phyloP scores from a whole-genome alignment of 1,140 invertebrate species.

The Tyrophagus putrescentiae region DNA sequence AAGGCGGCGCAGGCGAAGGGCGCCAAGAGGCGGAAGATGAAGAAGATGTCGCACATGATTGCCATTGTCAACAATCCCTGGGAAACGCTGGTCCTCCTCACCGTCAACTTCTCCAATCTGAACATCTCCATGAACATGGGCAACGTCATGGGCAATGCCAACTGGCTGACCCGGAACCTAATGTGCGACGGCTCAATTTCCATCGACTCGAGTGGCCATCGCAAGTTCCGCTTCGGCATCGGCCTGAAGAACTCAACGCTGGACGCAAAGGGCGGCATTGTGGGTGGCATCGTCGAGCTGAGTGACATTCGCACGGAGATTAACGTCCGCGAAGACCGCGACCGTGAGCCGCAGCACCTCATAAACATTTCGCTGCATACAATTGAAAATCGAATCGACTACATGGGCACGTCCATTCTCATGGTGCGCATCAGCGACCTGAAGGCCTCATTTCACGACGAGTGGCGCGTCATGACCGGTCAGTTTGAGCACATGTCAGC shows the following conservation, averaged over 20 bases:
- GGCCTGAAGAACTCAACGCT: constrained; percentile 74
- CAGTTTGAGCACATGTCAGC: constrained; percentile 28
- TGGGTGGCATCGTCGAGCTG: constrained; percentile 81
- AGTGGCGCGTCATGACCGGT: constrained; percentile 51
- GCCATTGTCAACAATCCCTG: constrained; percentile 38
- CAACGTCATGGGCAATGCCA: constrained; percentile 94
- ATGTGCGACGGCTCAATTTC: constrained; percentile 74
- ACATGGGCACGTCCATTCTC: constrained; percentile 73
- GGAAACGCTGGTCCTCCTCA: constrained; percentile 89
- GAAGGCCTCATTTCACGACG: constrained; percentile 57
- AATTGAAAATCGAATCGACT: constrained; percentile 74
- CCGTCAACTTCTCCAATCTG: constrained; percentile 80
- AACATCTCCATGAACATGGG: constrained; percentile 98
- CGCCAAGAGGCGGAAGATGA: constrained; percentile 3
- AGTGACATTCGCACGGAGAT: constrained; percentile 76
- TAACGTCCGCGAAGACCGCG: constrained; percentile 72
- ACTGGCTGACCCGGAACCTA: constrained; percentile 79
- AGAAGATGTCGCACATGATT: neutral
- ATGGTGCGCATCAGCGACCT: constrained; percentile 74
- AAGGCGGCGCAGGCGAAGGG: neutral
- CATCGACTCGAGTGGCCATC: constrained; percentile 83
- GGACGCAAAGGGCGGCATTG: constrained; percentile 88
- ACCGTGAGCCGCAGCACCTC: constrained; percentile 71
- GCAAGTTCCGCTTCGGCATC: constrained; percentile 75
- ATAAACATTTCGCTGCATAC: constrained; percentile 67